Percentiles rank a stretch among this genome's conserved stretches.
Conservation (phyloP, 2,888 invertebrate species). For the Xylota segnis region DNA sequence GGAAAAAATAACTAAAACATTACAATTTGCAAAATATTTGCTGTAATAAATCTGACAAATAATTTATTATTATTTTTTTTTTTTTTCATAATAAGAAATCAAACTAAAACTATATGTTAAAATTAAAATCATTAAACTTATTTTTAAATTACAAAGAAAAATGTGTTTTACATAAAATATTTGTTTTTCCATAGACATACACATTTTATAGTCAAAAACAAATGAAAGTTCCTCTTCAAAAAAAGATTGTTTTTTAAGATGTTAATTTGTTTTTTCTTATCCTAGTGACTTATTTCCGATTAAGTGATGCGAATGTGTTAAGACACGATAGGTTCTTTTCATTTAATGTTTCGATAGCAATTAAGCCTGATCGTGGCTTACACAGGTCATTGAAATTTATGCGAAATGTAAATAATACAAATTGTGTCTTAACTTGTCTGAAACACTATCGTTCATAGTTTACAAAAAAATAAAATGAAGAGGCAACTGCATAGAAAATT, state of each 20-base stretch:
- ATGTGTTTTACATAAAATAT: neutral
- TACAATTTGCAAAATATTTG: constrained; percentile 12
- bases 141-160: constrained; percentile 13
- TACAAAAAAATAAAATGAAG: neutral
- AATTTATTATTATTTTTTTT: constrained; percentile 55
- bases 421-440: neutral
- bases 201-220: too few relatives aligned
- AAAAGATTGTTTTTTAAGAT: neutral
- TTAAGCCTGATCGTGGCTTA: too few relatives aligned
- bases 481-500: neutral
- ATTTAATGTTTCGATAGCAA: neutral
- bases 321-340: neutral
- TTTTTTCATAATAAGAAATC: constrained; percentile 7
- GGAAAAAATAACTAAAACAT: constrained; percentile 25
- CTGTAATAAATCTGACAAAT: constrained; percentile 56
- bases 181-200: neutral
- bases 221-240: constrained; percentile 2
- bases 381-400: too few relatives aligned
- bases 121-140: constrained; percentile 20
- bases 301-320: neutral
- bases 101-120: constrained; percentile 42
- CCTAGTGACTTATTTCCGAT: neutral
- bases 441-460: neutral
- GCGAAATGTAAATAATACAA: neutral
- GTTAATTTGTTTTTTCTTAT: neutral